A percentile compares a stretch with the other conserved stretches of the same genome.
phyloP scores from a whole-genome alignment of 2,888 invertebrate genomes.

The Tridacna gigas region DNA sequence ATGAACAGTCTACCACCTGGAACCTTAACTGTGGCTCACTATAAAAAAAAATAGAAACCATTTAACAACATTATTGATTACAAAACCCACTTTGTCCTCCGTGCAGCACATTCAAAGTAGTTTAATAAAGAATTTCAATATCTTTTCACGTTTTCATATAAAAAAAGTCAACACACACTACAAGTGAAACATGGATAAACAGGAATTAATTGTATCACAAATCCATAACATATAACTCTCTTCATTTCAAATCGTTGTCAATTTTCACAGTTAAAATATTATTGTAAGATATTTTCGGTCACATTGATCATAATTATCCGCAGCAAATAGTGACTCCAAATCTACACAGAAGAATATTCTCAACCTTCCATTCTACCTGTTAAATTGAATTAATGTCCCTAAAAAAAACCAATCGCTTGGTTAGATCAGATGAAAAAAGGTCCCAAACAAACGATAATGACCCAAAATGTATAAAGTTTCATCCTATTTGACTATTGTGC shows the following conservation, averaged over 20 bases:
- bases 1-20: too few relatives aligned
- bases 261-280: conserved; percentile 23
- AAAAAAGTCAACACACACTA: too few relatives aligned
- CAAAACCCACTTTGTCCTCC: too few relatives aligned
- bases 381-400: conserved; percentile 39
- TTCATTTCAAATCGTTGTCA: neutral
- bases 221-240: neutral
- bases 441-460: neutral
- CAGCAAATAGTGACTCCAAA: conserved; percentile 1
- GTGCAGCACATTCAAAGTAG: too few relatives aligned
- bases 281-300: conserved; percentile 17
- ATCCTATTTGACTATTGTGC: neutral
- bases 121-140: too few relatives aligned
- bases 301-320: conserved; percentile 28
- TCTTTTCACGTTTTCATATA: too few relatives aligned
- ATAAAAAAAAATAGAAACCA: too few relatives aligned
- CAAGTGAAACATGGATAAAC: neutral
- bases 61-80: too few relatives aligned
- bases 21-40: too few relatives aligned
- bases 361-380: conserved; percentile 36
- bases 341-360: conserved; percentile 30
- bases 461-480: neutral
- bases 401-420: conserved; percentile 15
- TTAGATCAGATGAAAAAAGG: conserved; percentile 3
- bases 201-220: neutral